Percentiles rank a stretch among this genome's conserved stretches.
These are phyloP conservation scores for Micoletzkya japonica DNA, from an alignment of 2,888 invertebrate genomes.

Conservation along the genomic window DNA sequence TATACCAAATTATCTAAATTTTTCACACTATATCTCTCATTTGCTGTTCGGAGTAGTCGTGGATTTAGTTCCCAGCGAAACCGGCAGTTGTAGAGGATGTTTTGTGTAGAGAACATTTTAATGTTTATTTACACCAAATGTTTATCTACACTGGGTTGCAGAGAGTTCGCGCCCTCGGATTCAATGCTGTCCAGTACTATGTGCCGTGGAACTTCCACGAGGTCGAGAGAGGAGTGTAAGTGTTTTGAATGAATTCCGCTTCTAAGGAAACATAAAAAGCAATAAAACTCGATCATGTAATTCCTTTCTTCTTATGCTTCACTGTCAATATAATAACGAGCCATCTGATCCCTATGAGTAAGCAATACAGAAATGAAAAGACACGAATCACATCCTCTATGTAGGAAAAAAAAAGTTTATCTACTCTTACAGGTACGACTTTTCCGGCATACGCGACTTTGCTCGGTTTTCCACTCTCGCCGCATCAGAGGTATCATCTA, in stretches of 20 bases:
- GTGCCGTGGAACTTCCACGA: conserved; percentile 59
- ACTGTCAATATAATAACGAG: too few species aligned
- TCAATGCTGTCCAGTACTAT: conserved; percentile 62
- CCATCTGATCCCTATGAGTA: neutral
- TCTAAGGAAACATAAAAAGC: too few species aligned
- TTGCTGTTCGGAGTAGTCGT: neutral
- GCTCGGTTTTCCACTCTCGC: conserved; percentile 47
- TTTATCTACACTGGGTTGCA: conserved; percentile 13
- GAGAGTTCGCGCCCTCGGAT: conserved; percentile 68
- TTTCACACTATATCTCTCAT: too few species aligned
- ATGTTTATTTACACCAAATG: conserved; percentile 4
- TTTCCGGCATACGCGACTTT: conserved; percentile 45
- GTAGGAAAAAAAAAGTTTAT: too few species aligned
- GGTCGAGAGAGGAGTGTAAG: conserved; percentile 37
- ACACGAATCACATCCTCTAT: too few species aligned
- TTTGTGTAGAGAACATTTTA: conserved; percentile 1
- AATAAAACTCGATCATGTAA: too few species aligned
- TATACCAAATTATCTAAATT: neutral
- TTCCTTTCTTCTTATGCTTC: too few species aligned
- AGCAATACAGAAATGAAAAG: neutral
- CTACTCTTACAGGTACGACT: conserved; percentile 35
- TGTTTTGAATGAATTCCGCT: too few species aligned
- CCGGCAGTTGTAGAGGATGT: neutral
- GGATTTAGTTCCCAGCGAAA: neutral
- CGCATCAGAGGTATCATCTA: too few species aligned